phyloP scores from a whole-genome alignment of 1,140 invertebrate genomes.

The Venustaconcha ellipsiformis region DNA sequence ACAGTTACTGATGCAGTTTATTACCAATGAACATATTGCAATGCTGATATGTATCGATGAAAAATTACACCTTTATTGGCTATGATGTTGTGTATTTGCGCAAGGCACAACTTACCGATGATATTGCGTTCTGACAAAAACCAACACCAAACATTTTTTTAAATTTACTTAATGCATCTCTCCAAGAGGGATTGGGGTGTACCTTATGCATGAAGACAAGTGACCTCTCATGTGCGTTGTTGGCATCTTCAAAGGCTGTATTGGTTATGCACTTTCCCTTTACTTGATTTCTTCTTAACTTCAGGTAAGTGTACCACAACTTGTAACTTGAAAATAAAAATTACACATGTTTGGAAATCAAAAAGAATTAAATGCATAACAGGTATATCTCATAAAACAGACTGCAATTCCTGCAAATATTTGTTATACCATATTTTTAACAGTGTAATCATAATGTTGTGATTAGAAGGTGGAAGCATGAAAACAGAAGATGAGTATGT shows the following conservation, averaged over 20 bases:
- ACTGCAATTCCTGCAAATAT: not conserved
- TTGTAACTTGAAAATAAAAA: constrained; percentile 84
- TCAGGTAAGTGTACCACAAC: constrained; percentile 97
- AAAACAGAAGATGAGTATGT: not conserved
- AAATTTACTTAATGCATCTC: no score
- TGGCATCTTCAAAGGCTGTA: constrained; percentile 90
- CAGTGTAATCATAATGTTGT: not conserved
- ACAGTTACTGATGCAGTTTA: no score
- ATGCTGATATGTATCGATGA: no score
- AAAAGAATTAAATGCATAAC: no score
- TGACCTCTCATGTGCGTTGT: constrained; percentile 95
- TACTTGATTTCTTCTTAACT: constrained; percentile 84
- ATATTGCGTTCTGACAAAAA: no score
- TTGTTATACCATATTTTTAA: not conserved
- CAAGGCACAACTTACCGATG: no score
- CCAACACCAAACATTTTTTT: no score
- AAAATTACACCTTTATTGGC: no score
- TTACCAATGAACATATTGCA: no score
- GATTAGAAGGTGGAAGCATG: not conserved
- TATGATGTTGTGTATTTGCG: no score
- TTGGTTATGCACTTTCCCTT: constrained; percentile 86
- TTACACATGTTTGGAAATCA: not conserved
- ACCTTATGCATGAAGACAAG: constrained; percentile 99
- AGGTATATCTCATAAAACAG: not conserved
- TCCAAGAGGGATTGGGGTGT: constrained; percentile 7